A percentile compares a stretch with the other conserved stretches of the same genome.
Conservation (phyloP, 2,888 invertebrate species). For the Meganola albula region DNA sequence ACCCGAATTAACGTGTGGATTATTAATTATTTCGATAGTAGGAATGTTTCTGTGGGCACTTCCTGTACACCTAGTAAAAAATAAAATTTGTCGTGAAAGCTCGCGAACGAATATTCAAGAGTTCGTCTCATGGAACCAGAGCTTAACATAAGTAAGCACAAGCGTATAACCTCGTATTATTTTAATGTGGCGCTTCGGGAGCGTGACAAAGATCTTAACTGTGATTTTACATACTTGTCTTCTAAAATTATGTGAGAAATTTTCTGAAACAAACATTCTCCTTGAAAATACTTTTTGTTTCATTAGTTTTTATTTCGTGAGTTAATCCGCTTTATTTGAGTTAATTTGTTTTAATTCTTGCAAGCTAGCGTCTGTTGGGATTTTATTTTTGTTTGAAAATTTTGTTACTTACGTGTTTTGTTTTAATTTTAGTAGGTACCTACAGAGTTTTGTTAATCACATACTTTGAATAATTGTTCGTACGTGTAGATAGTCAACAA, state of each 20-base stretch:
- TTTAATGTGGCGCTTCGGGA: slow-evolving; percentile 30
- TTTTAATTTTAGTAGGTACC: background rate
- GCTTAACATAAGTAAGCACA: slow-evolving; percentile 31
- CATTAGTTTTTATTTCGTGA: slow-evolving; percentile 26
- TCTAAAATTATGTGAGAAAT: slow-evolving; percentile 32
- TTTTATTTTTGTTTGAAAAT: slow-evolving; percentile 11
- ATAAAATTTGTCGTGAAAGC: slow-evolving; percentile 30
- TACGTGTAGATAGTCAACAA: too few species aligned
- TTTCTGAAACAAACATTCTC: slow-evolving; percentile 23
- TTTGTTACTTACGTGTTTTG: slow-evolving; percentile 6
- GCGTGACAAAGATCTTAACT: slow-evolving; percentile 31
- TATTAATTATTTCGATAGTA: too few species aligned
- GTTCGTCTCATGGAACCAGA: slow-evolving; percentile 28
- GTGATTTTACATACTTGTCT: slow-evolving; percentile 32
- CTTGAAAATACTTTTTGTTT: slow-evolving; percentile 21
- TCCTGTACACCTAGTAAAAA: too few species aligned
- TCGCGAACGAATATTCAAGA: slow-evolving; percentile 22
- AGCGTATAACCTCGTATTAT: slow-evolving; percentile 30
- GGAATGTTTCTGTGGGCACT: too few species aligned
- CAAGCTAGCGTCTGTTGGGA: slow-evolving; percentile 15
- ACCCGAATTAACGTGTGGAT: too few species aligned
- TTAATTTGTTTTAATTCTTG: slow-evolving; percentile 15
- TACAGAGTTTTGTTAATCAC: too few species aligned
- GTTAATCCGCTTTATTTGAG: slow-evolving; percentile 16
- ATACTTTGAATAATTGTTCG: too few species aligned